Evolutionary conservation across 2,797 vertebrate genomes (phyloP).

Genomic region (Eutrigla gurnardus): DNA sequence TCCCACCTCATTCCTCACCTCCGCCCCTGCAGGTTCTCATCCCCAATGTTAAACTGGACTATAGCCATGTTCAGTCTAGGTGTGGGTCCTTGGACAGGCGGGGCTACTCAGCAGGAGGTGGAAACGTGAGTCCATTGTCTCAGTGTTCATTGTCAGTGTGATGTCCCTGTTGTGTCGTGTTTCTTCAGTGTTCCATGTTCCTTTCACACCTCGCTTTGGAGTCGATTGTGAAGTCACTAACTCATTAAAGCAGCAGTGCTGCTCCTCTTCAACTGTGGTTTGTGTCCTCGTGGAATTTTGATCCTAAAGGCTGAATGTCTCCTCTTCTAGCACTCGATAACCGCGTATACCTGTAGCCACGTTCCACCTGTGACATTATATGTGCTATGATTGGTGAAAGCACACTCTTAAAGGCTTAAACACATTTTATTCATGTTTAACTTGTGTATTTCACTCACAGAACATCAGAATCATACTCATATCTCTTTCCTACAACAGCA

Average conservation of each 20-base stretch:
- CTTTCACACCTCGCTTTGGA: slow-evolving; percentile 24
- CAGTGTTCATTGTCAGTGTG: slow-evolving; percentile 53
- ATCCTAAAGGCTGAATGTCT: slow-evolving; percentile 21
- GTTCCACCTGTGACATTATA: neutral
- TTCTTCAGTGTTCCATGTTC: slow-evolving; percentile 19
- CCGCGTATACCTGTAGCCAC: neutral
- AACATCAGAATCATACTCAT: neutral
- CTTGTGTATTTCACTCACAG: neutral
- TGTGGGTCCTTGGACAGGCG: slow-evolving; percentile 85
- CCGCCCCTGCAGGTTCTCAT: slow-evolving; percentile 80
- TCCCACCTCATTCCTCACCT: slow-evolving; percentile 74
- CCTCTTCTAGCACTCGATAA: slow-evolving; percentile 10
- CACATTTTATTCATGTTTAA: neutral
- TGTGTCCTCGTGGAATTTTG: slow-evolving; percentile 36
- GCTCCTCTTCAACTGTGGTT: slow-evolving; percentile 35
- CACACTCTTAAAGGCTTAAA: neutral
- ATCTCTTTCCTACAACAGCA: slow-evolving; percentile 14
- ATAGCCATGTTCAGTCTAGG: slow-evolving; percentile 86
- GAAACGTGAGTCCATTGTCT: slow-evolving; percentile 82
- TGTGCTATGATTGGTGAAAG: neutral
- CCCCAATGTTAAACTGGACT: slow-evolving; percentile 84
- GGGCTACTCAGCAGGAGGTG: slow-evolving; percentile 80
- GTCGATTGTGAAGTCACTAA: slow-evolving; percentile 20
- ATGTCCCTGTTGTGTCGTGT: slow-evolving; percentile 46
- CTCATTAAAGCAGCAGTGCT: slow-evolving; percentile 16